Conservation (phyloP, 2,113 vertebrate species). For the Xenotilapia caudafasciata region DNA sequence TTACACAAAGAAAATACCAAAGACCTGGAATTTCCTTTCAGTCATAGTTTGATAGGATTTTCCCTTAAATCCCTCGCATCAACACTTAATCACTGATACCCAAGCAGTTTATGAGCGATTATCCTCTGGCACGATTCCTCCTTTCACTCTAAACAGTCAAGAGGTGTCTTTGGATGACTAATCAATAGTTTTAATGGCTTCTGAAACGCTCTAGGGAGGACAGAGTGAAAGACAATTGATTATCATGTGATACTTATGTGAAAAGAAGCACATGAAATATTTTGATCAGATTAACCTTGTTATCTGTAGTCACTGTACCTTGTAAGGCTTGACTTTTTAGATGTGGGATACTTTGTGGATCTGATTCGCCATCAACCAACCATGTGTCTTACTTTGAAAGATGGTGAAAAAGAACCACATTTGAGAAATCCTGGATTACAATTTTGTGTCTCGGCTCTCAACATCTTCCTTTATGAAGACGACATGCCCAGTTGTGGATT, state of each 20-base stretch:
- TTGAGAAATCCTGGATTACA: background rate
- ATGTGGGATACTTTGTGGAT: background rate
- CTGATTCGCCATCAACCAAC: background rate
- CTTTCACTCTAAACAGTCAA: background rate
- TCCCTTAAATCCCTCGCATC: background rate
- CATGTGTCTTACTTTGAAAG: background rate
- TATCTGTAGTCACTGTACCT: background rate
- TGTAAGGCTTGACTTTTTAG: background rate
- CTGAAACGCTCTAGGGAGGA: background rate
- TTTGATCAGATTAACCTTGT: background rate
- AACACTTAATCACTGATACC: background rate
- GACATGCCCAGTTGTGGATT: slow-evolving; percentile 2
- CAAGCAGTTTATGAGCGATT: background rate
- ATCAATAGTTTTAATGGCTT: slow-evolving; percentile 26
- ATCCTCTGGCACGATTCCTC: background rate
- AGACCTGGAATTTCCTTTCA: background rate
- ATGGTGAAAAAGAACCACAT: background rate
- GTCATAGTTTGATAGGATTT: background rate
- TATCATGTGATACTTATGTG: background rate
- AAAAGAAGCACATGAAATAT: background rate
- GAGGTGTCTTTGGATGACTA: background rate
- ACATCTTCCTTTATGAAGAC: background rate
- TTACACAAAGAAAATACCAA: background rate
- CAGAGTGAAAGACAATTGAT: background rate
- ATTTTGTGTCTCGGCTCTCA: background rate